Evolutionary conservation across 2,888 invertebrate genomes (phyloP), one percentile per base, ranked within the genome.

Genomic region (Ischnus inquisitorius): DNA sequence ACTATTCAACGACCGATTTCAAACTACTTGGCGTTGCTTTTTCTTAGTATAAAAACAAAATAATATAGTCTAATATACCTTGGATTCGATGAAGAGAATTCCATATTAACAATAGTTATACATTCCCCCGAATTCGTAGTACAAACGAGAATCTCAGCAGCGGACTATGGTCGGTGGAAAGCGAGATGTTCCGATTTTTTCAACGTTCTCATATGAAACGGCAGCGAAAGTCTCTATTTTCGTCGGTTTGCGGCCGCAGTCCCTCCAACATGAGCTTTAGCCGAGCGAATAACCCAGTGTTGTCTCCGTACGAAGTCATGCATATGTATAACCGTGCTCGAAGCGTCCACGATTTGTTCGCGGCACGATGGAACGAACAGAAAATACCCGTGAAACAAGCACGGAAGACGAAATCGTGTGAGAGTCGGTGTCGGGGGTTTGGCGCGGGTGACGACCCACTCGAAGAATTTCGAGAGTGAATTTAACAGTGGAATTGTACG

Each of bases 381-480:
- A 67, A 60, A 22, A 43, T 51, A 34, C 4, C 3, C 22, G 65
- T 10, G 28, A 60, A 65, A 79, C 43, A 65, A 60, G 60, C 28
- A 25, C 14, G 65, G n/a, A 12, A 71, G 46, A 57, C 65, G 64
- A 79, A 68, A 74, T 16, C 57, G 28, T 60, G 62, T 16, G 48
- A 62, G 46, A 0, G 8, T 34, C 5, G 8, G 34, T 4, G 34
- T 34, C 6, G 34, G 34, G 34, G 34, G 34, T 4, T 34, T 34
- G 34, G 2, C 0, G 34, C 46, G 46, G 22, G 14, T 12, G 14
- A 48, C 16, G 43, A 43, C 39, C 28, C 41, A 54, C 80, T 81
- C 75, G 80, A 81, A 81, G 80, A 81, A 81, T 81, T 81, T 75
- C 69, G 80, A 64, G 80, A 81, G 75, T 81, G 75, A 75, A 81